A percentile compares a stretch with the other conserved stretches of the same genome.
phyloP scores from a whole-genome alignment of 2,113 vertebrate species.

The Atrichornis clamosus region DNA sequence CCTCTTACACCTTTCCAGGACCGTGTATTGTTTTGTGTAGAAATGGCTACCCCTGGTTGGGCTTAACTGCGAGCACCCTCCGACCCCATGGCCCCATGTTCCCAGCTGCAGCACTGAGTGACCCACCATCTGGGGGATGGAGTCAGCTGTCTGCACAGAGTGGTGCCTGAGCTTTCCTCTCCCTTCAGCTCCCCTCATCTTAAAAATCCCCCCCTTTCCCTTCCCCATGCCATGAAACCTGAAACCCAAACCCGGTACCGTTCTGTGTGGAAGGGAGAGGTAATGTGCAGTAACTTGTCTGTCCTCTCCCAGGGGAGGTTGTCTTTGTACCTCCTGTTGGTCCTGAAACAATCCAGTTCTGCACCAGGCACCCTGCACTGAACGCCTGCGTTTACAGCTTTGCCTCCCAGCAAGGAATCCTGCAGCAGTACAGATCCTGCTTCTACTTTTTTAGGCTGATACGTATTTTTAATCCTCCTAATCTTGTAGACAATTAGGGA shows the following conservation, averaged over 20 bases:
- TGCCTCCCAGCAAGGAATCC: slow-evolving; percentile 51
- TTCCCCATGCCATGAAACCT: neutral
- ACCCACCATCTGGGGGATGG: neutral
- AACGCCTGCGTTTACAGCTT: slow-evolving; percentile 64
- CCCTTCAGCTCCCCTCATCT: neutral
- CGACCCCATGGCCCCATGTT: rapidly evolving
- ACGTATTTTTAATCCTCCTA: slow-evolving; percentile 57
- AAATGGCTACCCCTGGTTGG: slow-evolving; percentile 18
- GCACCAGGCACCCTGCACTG: slow-evolving; percentile 54
- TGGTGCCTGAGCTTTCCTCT: slow-evolving; percentile 22
- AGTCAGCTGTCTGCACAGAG: slow-evolving; percentile 22
- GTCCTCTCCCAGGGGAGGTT: slow-evolving; percentile 24
- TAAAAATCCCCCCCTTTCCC: slow-evolving; percentile 6
- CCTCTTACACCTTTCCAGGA: neutral
- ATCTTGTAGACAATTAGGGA: slow-evolving; percentile 51
- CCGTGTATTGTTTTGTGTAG: slow-evolving; percentile 48
- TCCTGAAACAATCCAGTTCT: slow-evolving; percentile 62
- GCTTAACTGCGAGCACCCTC: neutral
- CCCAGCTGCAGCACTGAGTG: neutral
- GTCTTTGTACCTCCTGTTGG: slow-evolving; percentile 64
- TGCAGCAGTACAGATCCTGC: slow-evolving; percentile 62
- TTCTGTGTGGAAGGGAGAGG: slow-evolving; percentile 38
- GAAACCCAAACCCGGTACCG: neutral
- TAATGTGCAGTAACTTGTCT: slow-evolving; percentile 53
- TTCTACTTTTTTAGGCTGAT: slow-evolving; percentile 69